Percentiles rank a stretch among this genome's conserved stretches.
Conservation (phyloP, 2,888 invertebrate species). For the Acanthosepion lycidas region DNA sequence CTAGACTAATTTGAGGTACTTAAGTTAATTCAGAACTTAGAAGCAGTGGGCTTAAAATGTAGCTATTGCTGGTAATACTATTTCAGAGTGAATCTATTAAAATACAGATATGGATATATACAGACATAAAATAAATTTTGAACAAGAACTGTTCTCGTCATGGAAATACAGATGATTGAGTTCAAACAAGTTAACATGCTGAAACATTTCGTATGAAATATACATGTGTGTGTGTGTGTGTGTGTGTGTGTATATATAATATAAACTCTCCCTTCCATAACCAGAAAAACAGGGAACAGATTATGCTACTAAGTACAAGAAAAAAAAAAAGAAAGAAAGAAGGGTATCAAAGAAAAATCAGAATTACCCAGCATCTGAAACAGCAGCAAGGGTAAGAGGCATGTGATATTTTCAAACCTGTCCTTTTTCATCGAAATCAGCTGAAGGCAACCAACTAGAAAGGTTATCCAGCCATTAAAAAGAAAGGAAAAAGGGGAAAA, state of each 20-base stretch:
- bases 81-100: not conserved
- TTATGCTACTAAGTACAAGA: not conserved
- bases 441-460: not conserved
- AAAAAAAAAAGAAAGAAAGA: not conserved
- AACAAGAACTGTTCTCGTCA: not conserved
- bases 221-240: not conserved
- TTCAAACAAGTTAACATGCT: not conserved
- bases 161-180: not conserved
- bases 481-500: not conserved
- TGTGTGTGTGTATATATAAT: not conserved
- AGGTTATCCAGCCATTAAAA: not conserved
- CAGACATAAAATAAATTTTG: no score
- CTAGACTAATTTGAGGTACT: no score
- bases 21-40: no score
- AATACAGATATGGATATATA: not conserved
- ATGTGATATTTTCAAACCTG: not conserved
- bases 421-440: not conserved
- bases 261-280: not conserved
- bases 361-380: not conserved
- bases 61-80: not conserved
- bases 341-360: not conserved
- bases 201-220: not conserved
- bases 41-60: no score
- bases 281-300: not conserved
- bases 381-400: not conserved